Conservation (phyloP, 2,888 invertebrate genomes). For the Pantelozetes paolii region DNA sequence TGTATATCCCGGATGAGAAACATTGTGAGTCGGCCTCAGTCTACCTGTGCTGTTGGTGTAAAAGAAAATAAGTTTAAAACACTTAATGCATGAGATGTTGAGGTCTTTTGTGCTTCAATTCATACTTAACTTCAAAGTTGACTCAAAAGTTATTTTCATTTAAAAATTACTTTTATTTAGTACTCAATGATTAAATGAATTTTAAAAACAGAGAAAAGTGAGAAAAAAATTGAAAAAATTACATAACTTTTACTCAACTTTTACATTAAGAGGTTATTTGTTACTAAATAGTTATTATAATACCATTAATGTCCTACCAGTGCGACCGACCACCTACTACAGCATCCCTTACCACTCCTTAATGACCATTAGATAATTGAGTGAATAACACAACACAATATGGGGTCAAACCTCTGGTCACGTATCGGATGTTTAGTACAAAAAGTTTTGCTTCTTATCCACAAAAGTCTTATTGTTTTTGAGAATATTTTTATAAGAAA, state of each 20-base stretch:
- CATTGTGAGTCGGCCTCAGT: background rate
- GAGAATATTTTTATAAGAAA: background rate
- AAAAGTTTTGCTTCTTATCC: background rate
- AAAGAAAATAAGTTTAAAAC: background rate
- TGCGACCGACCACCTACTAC: constrained; percentile 18
- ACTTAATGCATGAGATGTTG: background rate
- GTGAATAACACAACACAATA: background rate
- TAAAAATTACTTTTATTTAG: background rate
- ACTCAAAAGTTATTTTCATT: background rate
- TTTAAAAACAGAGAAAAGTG: background rate
- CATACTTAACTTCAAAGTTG: too few species aligned
- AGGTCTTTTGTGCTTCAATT: background rate
- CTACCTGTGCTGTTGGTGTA: background rate
- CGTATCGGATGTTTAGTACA: background rate
- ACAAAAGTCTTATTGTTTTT: background rate
- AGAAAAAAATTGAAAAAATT: background rate
- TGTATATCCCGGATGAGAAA: constrained; percentile 32
- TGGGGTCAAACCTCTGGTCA: background rate
- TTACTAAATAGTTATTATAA: background rate
- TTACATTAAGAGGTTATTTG: background rate
- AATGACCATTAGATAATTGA: constrained; percentile 9
- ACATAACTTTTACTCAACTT: background rate
- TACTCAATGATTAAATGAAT: background rate
- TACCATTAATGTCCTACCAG: background rate
- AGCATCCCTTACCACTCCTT: constrained; percentile 12